phyloP scores from a whole-genome alignment of 2,113 vertebrate genomes.

The Entosphenus tridentatus region DNA sequence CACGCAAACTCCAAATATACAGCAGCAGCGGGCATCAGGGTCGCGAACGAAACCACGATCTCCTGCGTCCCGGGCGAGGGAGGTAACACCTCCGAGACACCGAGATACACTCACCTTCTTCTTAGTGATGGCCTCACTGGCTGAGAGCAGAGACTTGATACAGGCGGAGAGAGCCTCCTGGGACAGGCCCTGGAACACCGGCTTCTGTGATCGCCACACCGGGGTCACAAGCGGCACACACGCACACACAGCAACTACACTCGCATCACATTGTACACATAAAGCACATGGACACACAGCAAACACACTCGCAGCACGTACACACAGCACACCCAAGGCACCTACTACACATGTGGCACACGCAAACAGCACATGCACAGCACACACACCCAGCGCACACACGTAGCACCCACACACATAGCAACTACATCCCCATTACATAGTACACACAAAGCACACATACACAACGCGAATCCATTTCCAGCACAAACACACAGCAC shows the following conservation, averaged over 20 bases:
- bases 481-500: too few species aligned
- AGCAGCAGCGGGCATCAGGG: too few species aligned
- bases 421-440: background rate
- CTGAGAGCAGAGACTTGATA: slow-evolving; percentile 72
- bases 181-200: slow-evolving; percentile 89
- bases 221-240: slow-evolving; percentile 7
- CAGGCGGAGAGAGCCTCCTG: slow-evolving; percentile 92
- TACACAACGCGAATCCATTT: background rate
- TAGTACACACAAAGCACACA: background rate
- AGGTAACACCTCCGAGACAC: too few species aligned
- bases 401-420: background rate
- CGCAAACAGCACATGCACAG: too few species aligned
- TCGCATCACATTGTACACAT: background rate
- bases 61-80: too few species aligned
- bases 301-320: background rate
- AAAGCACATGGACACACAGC: background rate
- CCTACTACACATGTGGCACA: too few species aligned
- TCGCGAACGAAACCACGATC: too few species aligned
- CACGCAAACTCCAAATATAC: background rate
- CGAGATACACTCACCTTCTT: slow-evolving; percentile 51
- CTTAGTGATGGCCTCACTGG: slow-evolving; percentile 68
- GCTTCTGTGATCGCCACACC: slow-evolving; percentile 33
- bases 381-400: slow-evolving; percentile 8
- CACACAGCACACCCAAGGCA: too few species aligned
- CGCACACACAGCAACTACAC: background rate